phyloP scores from a whole-genome alignment of 2,888 invertebrate species.

The Lasius fuliginosus region DNA sequence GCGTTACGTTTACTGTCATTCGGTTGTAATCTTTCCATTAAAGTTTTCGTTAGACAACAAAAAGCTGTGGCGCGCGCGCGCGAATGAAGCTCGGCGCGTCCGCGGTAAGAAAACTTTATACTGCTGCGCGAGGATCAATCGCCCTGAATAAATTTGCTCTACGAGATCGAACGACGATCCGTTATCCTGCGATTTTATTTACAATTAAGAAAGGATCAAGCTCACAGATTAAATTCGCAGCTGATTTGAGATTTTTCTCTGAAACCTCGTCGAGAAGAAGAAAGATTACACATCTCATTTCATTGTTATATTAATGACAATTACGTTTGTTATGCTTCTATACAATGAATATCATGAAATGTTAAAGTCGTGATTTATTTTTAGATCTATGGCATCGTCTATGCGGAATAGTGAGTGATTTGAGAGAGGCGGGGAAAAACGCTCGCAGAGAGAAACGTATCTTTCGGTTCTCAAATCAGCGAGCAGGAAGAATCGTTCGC shows the following conservation, averaged over 20 bases:
- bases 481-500: conserved; percentile 62
- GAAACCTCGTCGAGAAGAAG: neutral
- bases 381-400: neutral
- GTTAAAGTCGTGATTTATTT: conserved; percentile 7
- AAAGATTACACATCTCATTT: neutral
- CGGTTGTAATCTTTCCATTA: conserved; percentile 78
- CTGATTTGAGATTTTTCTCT: neutral
- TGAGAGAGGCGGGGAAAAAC: neutral
- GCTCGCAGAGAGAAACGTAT: conserved; percentile 5
- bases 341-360: neutral
- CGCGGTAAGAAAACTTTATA: conserved; percentile 31
- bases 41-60: conserved; percentile 71
- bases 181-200: conserved; percentile 44
- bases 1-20: conserved; percentile 72
- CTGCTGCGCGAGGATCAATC: conserved; percentile 59
- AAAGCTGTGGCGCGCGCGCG: conserved; percentile 40
- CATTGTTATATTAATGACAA: neutral
- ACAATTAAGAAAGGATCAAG: conserved; percentile 40
- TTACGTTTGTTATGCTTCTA: neutral
- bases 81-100: conserved; percentile 19
- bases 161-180: conserved; percentile 55
- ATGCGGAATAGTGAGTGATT: conserved; percentile 9
- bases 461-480: conserved; percentile 60
- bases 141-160: conserved; percentile 69
- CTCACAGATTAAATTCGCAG: neutral